Base-by-base conservation (phyloP, 2,113 vertebrate species). In the Oncorhynchus keta region DNA sequence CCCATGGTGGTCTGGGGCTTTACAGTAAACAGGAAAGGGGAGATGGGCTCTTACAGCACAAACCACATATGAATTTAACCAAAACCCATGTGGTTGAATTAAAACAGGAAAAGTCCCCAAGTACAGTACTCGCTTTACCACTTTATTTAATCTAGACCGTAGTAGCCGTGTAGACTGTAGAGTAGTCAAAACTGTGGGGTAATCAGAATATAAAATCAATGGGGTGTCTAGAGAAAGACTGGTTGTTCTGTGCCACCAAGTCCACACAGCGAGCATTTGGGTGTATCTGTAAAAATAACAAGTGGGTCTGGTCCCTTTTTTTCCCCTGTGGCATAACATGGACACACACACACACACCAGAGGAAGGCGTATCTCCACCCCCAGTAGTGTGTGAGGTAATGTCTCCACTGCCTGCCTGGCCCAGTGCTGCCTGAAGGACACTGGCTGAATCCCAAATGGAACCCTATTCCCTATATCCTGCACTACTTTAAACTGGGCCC, bases 11-110 rank as follows among this genome's bases (percentile, higher is more conserved):
- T 89, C 81, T 89, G 90, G 28, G 89, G 87, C 87, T 81, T 77
- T 64, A 89, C 81, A 22, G 86, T 88, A 89, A 91, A 91, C 87
- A 90, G 73, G 83, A 64, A 30, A n/a, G 76, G 79, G 81, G 85
- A 83, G 87, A 90, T 68, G 84, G 83, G 82, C 80, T 68, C 64
- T 67, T 39, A 20, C 73, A 32, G 64, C 73, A 18, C 22, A 64
- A 28, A 64, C 89, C 89, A 88, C 91, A 90, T 87, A 89, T 86
- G 83, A 75, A 28, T 86, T 71, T 66, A 86, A 87, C 51, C 81
- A 75, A 78, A 85, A 82, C 73, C 45, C 75, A 70, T 66, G 68
- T 11, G 1, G 51, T 68, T 69, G 62, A 89, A 89, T 87, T 70
- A 80, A 85, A 88, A 90, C 77, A 77, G 83, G 79, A 83, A 86